These are phyloP conservation scores for Chrysodeixis includens DNA, from an alignment of 2,888 invertebrate genomes.

Conservation along the genomic window DNA sequence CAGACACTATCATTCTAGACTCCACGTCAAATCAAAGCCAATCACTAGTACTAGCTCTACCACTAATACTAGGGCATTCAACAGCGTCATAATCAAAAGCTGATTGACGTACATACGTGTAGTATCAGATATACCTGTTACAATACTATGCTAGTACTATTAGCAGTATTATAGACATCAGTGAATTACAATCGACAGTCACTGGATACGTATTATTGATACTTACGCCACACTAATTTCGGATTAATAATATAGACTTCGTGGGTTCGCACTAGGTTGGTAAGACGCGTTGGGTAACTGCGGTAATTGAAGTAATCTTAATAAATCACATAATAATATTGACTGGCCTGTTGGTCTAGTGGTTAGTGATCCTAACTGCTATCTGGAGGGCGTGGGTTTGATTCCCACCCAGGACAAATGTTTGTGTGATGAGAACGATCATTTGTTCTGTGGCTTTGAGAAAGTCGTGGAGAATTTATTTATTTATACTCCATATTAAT, in stretches of 20 bases:
- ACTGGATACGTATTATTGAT: slow-evolving; percentile 1
- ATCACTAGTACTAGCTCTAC: neutral
- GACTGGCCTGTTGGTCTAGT: too few species aligned
- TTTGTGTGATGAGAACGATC: too few species aligned
- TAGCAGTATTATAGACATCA: neutral
- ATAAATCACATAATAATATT: too few species aligned
- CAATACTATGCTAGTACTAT: neutral
- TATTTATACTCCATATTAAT: too few species aligned
- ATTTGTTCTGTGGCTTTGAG: too few species aligned
- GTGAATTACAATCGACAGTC: neutral
- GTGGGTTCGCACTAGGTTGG: neutral
- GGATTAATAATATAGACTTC: neutral
- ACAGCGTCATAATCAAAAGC: neutral
- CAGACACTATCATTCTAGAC: too few species aligned
- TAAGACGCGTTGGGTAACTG: neutral
- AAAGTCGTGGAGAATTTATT: too few species aligned
- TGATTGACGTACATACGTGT: neutral
- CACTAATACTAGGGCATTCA: neutral
- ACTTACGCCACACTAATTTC: neutral
- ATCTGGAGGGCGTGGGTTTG: too few species aligned
- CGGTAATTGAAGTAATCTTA: too few species aligned
- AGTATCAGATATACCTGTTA: neutral
- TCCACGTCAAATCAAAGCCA: neutral
- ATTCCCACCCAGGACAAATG: too few species aligned
- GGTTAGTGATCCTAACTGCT: too few species aligned